Evolutionary conservation across 2,113 vertebrate species (phyloP).

Genomic region (Pimephales promelas): DNA sequence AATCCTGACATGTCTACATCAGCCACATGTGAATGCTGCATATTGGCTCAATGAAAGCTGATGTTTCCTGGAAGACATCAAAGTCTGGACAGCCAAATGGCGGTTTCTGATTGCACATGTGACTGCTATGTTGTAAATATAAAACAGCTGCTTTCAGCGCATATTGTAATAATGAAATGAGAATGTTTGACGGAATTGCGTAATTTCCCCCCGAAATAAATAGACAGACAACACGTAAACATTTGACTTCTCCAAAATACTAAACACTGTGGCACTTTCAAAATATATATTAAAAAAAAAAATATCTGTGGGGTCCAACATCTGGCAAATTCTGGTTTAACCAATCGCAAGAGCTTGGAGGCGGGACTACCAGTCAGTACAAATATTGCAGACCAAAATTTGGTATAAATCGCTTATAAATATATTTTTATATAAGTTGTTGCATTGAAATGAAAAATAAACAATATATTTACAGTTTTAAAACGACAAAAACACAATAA

Average conservation of each 20-base stretch:
- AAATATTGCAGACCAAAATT: background rate
- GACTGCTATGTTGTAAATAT: background rate
- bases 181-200: background rate
- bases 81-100: background rate
- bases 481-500: background rate
- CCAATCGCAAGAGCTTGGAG: background rate
- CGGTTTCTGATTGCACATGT: background rate
- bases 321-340: background rate
- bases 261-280: background rate
- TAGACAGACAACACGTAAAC: background rate
- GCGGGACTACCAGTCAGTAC: background rate
- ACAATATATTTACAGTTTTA: background rate
- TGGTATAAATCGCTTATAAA: too few species aligned
- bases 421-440: background rate
- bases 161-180: background rate
- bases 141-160: background rate
- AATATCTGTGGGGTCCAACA: background rate
- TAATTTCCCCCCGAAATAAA: background rate
- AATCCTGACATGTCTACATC: constrained; percentile 1
- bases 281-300: background rate
- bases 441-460: background rate
- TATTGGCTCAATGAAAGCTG: background rate
- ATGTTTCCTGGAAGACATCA: constrained; percentile 12
- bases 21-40: constrained; percentile 19
- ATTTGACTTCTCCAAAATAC: background rate